A percentile compares a stretch with the other conserved stretches of the same genome.
Conservation (phyloP, 2,113 vertebrate species). For the Nibea coibor region DNA sequence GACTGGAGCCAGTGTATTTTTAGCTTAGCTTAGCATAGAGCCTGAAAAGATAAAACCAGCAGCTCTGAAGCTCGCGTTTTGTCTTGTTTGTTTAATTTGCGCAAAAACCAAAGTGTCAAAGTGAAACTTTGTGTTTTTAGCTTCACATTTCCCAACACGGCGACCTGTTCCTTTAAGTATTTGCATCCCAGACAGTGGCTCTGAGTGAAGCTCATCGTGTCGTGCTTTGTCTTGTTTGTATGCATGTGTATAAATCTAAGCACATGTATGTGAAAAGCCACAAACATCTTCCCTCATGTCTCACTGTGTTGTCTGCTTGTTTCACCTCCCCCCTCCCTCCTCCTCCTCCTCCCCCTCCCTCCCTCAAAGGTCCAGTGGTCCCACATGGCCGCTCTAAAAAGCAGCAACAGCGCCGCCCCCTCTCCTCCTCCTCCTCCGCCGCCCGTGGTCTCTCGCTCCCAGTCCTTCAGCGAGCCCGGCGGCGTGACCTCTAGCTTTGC, state of each 20-base stretch:
- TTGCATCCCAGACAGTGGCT: not conserved
- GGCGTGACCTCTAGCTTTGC: constrained; percentile 90
- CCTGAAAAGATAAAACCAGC: not conserved
- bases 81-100: not conserved
- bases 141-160: not conserved
- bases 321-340: constrained; percentile 56
- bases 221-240: constrained; percentile 36
- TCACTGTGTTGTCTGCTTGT: constrained; percentile 78
- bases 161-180: not conserved
- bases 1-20: not conserved
- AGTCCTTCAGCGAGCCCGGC: constrained; percentile 96
- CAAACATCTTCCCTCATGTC: constrained; percentile 74
- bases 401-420: constrained; percentile 84
- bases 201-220: constrained; percentile 11
- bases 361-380: constrained; percentile 96
- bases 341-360: constrained; percentile 78
- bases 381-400: constrained; percentile 99
- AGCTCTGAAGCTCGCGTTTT: not conserved
- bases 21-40: not conserved
- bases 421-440: constrained; percentile 78
- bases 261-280: constrained; percentile 59
- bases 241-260: constrained; percentile 44
- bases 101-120: not conserved
- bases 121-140: not conserved
- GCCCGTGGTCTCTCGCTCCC: constrained; percentile 91